Conservation (phyloP, 1,140 invertebrate genomes). For the Drosophila guanche region DNA sequence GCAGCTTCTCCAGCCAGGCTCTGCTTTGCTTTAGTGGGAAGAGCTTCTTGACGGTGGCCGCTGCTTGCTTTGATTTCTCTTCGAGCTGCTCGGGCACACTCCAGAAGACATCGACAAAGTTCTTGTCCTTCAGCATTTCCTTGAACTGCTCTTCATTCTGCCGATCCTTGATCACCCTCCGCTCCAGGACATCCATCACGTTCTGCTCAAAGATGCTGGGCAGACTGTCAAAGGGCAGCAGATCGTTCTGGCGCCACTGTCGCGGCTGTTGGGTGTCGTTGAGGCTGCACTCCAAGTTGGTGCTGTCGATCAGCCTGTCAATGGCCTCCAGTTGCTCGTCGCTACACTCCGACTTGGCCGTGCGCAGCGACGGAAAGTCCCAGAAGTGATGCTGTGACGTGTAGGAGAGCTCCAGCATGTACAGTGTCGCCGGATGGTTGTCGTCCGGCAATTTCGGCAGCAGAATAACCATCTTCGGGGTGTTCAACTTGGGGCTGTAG, state of each 20-base stretch:
- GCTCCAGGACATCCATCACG: constrained; percentile 69
- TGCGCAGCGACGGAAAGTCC: constrained; percentile 69
- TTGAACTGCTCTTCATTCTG: constrained; percentile 24
- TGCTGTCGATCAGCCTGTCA: constrained; percentile 70
- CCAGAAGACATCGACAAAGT: constrained; percentile 69
- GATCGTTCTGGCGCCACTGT: constrained; percentile 55
- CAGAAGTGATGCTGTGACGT: constrained; percentile 73
- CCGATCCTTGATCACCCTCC: constrained; percentile 36
- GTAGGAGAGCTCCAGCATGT: constrained; percentile 77
- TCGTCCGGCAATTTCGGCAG: constrained; percentile 63
- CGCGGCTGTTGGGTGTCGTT: constrained; percentile 52
- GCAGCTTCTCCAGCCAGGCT: constrained; percentile 61
- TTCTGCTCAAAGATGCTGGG: constrained; percentile 74
- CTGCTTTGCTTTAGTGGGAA: constrained; percentile 67
- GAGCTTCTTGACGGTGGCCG: constrained; percentile 54
- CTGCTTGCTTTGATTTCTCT: constrained; percentile 62
- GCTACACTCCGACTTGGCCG: constrained; percentile 62
- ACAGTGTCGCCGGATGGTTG: constrained; percentile 50
- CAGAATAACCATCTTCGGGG: constrained; percentile 67
- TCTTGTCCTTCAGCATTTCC: constrained; percentile 39
- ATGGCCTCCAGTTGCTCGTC: constrained; percentile 65
- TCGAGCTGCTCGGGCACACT: constrained; percentile 67
- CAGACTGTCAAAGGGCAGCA: constrained; percentile 65
- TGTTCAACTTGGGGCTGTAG: constrained; percentile 64
- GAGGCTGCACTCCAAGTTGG: constrained; percentile 61